Percentiles rank a stretch among this genome's conserved stretches.
phyloP scores from a whole-genome alignment of 2,113 vertebrate species.

The Caranx ignobilis region DNA sequence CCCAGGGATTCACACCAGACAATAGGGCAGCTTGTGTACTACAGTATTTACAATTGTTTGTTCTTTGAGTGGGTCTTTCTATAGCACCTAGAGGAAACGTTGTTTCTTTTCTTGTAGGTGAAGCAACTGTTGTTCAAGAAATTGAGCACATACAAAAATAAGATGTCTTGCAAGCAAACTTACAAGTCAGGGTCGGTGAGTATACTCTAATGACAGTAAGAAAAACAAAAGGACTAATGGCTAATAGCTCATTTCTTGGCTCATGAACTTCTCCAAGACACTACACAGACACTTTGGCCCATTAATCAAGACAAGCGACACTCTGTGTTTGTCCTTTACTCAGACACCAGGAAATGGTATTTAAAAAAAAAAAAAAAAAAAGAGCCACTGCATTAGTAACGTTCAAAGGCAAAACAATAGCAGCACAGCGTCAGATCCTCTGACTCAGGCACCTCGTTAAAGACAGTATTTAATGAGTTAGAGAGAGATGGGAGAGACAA shows the following conservation, averaged over 20 bases:
- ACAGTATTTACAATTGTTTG: constrained; percentile 49
- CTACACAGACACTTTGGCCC: constrained; percentile 6
- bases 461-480: background rate
- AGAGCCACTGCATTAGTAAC: background rate
- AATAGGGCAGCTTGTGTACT: constrained; percentile 41
- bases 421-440: background rate
- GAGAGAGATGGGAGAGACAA: background rate
- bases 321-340: background rate
- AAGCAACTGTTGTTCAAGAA: constrained; percentile 42
- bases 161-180: background rate
- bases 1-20: constrained; percentile 23
- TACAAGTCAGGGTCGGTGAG: background rate
- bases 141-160: background rate
- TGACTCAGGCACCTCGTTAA: constrained; percentile 4
- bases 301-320: constrained; percentile 24
- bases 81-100: constrained; percentile 59
- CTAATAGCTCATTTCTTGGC: constrained; percentile 23
- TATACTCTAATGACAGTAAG: constrained; percentile 1
- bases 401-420: constrained; percentile 2
- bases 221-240: constrained; percentile 26
- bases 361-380: background rate
- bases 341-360: background rate
- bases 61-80: constrained; percentile 49
- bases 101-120: constrained; percentile 40
- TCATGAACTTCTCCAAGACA: constrained; percentile 9